Evolutionary conservation across 2,888 invertebrate species (phyloP), one percentile per base, ranked within the genome.

Genomic region (Caenorhabditis uteleia): DNA sequence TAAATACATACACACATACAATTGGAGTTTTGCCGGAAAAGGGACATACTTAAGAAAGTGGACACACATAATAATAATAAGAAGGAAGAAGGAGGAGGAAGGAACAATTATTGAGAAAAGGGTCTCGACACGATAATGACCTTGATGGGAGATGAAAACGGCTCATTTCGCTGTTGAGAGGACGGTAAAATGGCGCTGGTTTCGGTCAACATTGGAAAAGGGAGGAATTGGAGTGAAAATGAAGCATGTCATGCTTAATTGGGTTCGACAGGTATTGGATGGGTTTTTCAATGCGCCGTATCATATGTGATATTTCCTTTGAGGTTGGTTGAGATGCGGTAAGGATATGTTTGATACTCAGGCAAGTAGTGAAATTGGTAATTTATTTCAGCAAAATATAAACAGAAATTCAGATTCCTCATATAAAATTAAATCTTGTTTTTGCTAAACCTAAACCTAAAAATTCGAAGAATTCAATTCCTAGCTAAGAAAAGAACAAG

Each of bases 111-210:
- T 31, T 39, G 20, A 38, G 18, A 43, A 42, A 48, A 47, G 54
- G 49, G 54, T 60, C 54, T 54, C 54, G 54, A 54, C 40, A 54
- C 53, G 59, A 60, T 48, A 61, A 55, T 36, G 55, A 61, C 51
- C 48, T 48, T 40, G 42, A n/a, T 40, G 16, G 46, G 34, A 36
- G 23, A 43, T 26, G 18, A 23, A 16, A 40, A 20, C 21, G 3
- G 25, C 21, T 23, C 14, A 18, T 14, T 23, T 40, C 18, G 20
- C 23, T 25, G 25, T 18, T 21, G 21, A 12, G 25, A 23, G 21
- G 40, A 40, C 7, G 18, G 25, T 5, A 31, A 26, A 40, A 16
- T 33, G 23, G 16, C 18, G 29, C 45, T 23, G 16, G 18, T 29
- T 53, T 25, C 44, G 31, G 42, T 39, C 51, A 47, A 51, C 36